Conservation (phyloP, 2,113 vertebrate species). For the Apus apus region DNA sequence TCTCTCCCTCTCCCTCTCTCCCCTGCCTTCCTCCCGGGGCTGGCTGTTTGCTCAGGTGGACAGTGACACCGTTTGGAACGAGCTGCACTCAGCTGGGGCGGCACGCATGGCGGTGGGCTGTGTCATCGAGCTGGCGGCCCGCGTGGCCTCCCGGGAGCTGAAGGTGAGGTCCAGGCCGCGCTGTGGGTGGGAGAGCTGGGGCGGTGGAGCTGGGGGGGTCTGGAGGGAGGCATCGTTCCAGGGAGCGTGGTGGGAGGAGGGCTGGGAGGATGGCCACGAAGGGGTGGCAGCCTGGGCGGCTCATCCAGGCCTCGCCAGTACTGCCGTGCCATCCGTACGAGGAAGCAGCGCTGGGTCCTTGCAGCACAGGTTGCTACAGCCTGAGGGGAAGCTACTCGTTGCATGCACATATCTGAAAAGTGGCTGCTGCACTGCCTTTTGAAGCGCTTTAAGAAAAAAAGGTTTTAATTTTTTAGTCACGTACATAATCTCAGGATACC, state of each 20-base stretch:
- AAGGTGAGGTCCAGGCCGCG: conserved; percentile 85
- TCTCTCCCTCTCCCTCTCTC: conserved; percentile 57
- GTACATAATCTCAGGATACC: conserved; percentile 42
- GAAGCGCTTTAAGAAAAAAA: not conserved
- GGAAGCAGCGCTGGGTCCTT: not conserved
- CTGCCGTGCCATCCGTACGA: not conserved
- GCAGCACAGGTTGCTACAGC: not conserved
- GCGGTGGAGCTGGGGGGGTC: conserved; percentile 39
- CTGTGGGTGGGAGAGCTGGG: conserved; percentile 82
- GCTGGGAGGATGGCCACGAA: not conserved
- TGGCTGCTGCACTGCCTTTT: conserved; percentile 36
- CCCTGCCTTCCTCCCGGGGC: conserved; percentile 68
- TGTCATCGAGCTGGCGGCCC: conserved; percentile 88
- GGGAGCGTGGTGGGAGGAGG: not conserved
- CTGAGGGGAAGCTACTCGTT: not conserved
- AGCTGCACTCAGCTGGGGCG: conserved; percentile 84
- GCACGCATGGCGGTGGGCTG: conserved; percentile 88
- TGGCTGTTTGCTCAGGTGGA: conserved; percentile 98
- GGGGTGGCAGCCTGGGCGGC: conserved; percentile 39
- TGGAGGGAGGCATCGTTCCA: conserved; percentile 63
- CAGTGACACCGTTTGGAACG: conserved; percentile 94
- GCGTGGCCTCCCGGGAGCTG: conserved; percentile 85
- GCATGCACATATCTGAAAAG: not conserved
- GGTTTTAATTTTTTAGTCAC: not conserved
- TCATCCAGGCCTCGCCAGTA: not conserved